These are phyloP conservation scores for Ericerus pela DNA, from an alignment of 1,140 invertebrate species.

Conservation along the genomic window DNA sequence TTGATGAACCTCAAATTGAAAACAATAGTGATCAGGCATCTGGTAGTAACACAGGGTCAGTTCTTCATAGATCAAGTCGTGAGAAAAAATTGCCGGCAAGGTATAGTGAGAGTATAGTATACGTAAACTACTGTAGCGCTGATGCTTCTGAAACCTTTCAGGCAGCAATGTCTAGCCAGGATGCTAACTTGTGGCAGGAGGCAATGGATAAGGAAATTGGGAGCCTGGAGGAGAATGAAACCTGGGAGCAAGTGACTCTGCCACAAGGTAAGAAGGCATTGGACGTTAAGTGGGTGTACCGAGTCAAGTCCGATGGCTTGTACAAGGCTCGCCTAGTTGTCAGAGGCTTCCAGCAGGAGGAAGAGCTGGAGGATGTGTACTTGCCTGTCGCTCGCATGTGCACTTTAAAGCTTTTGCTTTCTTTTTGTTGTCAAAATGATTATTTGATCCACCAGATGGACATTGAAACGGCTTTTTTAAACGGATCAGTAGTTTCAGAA, in stretches of 20 bases:
- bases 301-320: slow-evolving; percentile 24
- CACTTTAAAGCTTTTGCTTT: neutral
- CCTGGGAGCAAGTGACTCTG: slow-evolving; percentile 6
- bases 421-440: neutral
- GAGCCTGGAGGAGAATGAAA: slow-evolving; percentile 10
- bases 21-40: neutral
- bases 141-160: slow-evolving; percentile 17
- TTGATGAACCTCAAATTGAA: neutral
- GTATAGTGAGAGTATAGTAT: neutral
- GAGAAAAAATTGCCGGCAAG: neutral
- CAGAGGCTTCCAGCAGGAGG: slow-evolving; percentile 22
- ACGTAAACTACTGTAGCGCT: neutral
- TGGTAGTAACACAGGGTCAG: neutral
- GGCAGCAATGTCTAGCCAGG: slow-evolving; percentile 21
- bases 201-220: slow-evolving; percentile 19
- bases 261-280: slow-evolving; percentile 5
- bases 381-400: slow-evolving; percentile 18
- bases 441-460: slow-evolving; percentile 3
- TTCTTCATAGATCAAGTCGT: neutral
- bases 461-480: neutral
- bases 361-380: too few relatives aligned
- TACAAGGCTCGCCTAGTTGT: slow-evolving; percentile 23
- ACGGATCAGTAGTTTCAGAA: neutral
- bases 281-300: slow-evolving; percentile 24
- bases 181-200: slow-evolving; percentile 16